Conservation (phyloP, 2,888 invertebrate genomes). For the Spatulosminthurus flaviceps region DNA sequence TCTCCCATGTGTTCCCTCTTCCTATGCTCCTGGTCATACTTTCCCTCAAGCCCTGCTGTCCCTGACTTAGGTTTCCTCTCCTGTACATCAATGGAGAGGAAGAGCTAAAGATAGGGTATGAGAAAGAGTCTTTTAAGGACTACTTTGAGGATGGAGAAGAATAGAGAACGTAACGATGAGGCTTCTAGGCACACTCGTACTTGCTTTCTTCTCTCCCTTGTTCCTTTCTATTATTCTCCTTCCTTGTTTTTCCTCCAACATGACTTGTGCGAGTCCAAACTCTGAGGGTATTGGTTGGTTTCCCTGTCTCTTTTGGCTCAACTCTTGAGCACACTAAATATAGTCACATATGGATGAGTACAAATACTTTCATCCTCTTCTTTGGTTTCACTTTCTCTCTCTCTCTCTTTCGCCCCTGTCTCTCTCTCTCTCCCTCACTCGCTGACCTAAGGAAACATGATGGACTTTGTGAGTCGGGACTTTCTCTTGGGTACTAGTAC, state of each 20-base stretch:
- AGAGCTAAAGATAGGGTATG: no score
- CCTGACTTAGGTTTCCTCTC: not conserved
- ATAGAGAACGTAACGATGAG: conserved; percentile 1
- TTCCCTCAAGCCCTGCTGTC: not conserved
- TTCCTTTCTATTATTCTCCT: conserved; percentile 18
- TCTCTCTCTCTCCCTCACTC: conserved; percentile 30
- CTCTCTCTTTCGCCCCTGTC: not conserved
- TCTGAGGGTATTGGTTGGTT: not conserved
- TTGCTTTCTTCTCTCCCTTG: not conserved
- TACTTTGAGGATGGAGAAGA: conserved; percentile 7
- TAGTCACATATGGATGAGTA: conserved; percentile 41
- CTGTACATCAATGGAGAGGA: not conserved
- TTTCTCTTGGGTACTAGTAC: not conserved
- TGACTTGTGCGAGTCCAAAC: not conserved
- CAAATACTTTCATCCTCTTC: conserved; percentile 25
- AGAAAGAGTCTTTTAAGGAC: not conserved
- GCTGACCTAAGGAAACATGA: conserved; percentile 46
- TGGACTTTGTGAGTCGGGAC: conserved; percentile 39
- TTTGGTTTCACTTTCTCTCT: conserved; percentile 26
- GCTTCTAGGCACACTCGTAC: not conserved
- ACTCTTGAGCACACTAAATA: conserved; percentile 25
- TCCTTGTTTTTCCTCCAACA: conserved; percentile 4
- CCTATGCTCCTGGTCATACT: not conserved
- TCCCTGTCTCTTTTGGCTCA: not conserved
- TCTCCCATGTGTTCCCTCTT: conserved; percentile 20